phyloP scores from a whole-genome alignment of 2,113 vertebrate species.

The Rhegmatorhina hoffmannsi region DNA sequence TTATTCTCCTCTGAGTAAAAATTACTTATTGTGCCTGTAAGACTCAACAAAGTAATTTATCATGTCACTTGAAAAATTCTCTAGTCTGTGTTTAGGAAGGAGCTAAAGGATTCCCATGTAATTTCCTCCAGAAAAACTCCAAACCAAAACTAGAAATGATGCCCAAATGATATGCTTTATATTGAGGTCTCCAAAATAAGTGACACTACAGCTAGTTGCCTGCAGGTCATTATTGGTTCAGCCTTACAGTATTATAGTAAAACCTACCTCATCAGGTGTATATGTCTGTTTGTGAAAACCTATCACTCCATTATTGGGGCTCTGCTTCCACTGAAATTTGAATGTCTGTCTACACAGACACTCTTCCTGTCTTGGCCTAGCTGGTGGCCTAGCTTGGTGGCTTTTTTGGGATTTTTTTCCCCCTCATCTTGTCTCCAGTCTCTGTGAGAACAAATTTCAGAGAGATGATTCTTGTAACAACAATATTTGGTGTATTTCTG shows the following conservation, averaged over 20 bases:
- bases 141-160: background rate
- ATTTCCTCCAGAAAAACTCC: background rate
- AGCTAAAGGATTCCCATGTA: background rate
- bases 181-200: background rate
- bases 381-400: background rate
- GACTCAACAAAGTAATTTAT: conserved; percentile 9
- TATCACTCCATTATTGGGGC: background rate
- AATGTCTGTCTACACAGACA: background rate
- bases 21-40: background rate
- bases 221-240: background rate
- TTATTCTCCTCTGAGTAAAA: conserved; percentile 19
- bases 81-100: background rate
- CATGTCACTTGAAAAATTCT: conserved; percentile 6
- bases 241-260: background rate
- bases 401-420: background rate
- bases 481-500: background rate
- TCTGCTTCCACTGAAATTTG: background rate
- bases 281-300: background rate
- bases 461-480: background rate
- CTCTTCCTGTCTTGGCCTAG: background rate
- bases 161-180: background rate
- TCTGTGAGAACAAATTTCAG: background rate
- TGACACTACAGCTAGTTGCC: background rate
- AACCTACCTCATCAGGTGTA: background rate
- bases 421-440: background rate